Evolutionary conservation across 2,797 vertebrate genomes (phyloP).

Genomic region (Labroides dimidiatus): DNA sequence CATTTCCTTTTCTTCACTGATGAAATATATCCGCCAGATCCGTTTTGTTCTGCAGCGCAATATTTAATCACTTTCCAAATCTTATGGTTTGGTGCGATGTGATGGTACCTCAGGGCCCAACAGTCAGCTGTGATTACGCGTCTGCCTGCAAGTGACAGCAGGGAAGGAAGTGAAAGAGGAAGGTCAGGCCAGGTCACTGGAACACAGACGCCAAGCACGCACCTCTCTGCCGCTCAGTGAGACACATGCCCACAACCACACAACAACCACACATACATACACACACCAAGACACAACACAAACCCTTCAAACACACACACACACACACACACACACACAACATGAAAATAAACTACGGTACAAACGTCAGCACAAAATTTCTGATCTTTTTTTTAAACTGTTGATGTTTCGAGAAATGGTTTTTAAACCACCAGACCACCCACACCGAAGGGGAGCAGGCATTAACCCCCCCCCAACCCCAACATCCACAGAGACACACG

Average conservation of each 20-base stretch:
- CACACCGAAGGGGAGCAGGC: conserved; percentile 8
- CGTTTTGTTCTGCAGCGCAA: neutral
- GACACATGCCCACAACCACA: conserved; percentile 15
- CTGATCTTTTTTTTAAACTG: too few species aligned
- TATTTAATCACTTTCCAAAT: conserved; percentile 32
- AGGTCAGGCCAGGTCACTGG: conserved; percentile 53
- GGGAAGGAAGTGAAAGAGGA: conserved; percentile 43
- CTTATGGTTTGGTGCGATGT: conserved; percentile 43
- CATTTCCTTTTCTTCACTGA: neutral
- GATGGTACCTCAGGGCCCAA: conserved; percentile 49
- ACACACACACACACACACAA: neutral
- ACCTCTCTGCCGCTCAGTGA: neutral
- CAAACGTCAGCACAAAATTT: neutral
- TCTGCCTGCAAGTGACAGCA: conserved; percentile 62
- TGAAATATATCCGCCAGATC: neutral
- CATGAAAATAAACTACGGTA: neutral
- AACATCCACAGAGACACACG: conserved; percentile 23
- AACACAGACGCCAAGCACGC: conserved; percentile 27
- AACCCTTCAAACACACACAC: neutral
- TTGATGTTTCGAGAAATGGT: too few species aligned
- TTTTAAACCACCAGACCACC: neutral
- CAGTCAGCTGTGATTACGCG: conserved; percentile 59
- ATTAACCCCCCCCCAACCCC: neutral
- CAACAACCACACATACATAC: conserved; percentile 10
- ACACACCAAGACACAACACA: conserved; percentile 15